A percentile compares a stretch with the other conserved stretches of the same genome.
Conservation (phyloP, 2,888 invertebrate species). For the Platerodrilus igneus region DNA sequence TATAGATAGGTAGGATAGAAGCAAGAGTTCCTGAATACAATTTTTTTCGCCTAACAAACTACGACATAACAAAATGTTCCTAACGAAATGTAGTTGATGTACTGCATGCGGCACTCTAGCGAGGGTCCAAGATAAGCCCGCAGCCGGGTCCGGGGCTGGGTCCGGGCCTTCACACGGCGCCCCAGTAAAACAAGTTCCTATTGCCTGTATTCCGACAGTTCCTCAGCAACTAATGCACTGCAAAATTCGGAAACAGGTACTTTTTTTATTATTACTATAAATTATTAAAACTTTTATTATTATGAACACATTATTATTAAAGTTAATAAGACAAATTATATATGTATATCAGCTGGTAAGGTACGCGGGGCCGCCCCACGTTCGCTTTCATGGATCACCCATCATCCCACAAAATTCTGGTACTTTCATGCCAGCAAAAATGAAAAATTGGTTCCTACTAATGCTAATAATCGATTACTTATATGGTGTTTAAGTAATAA, state of each 20-base stretch:
- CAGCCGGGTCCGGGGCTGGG: slow-evolving; percentile 51
- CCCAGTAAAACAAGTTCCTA: slow-evolving; percentile 52
- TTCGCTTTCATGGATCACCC: slow-evolving; percentile 38
- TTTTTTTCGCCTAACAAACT: slow-evolving; percentile 33
- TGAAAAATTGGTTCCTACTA: slow-evolving; percentile 52
- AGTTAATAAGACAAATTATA: slow-evolving; percentile 50
- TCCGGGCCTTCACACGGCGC: slow-evolving; percentile 47
- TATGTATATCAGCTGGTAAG: slow-evolving; percentile 49
- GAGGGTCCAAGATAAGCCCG: slow-evolving; percentile 39
- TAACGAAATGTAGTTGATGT: slow-evolving; percentile 46
- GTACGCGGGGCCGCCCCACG: slow-evolving; percentile 36
- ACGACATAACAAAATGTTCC: slow-evolving; percentile 49
- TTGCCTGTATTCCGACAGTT: slow-evolving; percentile 44
- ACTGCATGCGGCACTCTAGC: slow-evolving; percentile 46
- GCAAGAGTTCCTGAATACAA: slow-evolving; percentile 44
- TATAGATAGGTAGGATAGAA: slow-evolving; percentile 35
- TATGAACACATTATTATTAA: slow-evolving; percentile 49
- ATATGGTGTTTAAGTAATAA: slow-evolving; percentile 50
- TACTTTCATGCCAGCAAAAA: slow-evolving; percentile 43
- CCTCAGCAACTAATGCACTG: slow-evolving; percentile 44
- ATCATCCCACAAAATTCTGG: slow-evolving; percentile 31
- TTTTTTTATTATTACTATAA: slow-evolving; percentile 47
- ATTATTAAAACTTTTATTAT: slow-evolving; percentile 48
- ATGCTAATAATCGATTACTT: slow-evolving; percentile 46
- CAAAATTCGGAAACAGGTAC: slow-evolving; percentile 42